Evolutionary conservation across 2,888 invertebrate genomes (phyloP).

Genomic region (Malthinus seriepunctatus): DNA sequence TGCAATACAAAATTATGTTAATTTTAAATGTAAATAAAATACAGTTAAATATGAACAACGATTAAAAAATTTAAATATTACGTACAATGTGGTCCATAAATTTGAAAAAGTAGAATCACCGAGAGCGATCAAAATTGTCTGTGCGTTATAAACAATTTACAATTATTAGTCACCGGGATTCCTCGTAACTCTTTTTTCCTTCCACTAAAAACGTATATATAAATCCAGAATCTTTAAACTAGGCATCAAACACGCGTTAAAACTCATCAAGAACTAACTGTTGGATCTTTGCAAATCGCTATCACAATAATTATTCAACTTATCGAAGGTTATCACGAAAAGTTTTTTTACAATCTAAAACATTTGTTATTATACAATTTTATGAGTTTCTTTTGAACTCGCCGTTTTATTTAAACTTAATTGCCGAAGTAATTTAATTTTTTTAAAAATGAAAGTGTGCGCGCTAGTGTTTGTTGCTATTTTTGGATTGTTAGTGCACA

Average conservation of each 20-base stretch:
- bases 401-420: conserved; percentile 1
- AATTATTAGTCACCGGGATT: conserved; percentile 24
- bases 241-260: conserved; percentile 21
- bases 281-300: conserved; percentile 19
- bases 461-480: background rate
- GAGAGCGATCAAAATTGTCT: background rate
- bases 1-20: too few relatives aligned
- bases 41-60: too few relatives aligned
- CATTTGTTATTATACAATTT: conserved; percentile 17
- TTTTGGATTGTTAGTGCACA: conserved; percentile 2
- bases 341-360: conserved; percentile 10
- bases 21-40: too few relatives aligned
- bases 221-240: conserved; percentile 10
- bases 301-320: conserved; percentile 19
- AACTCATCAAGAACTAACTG: conserved; percentile 24
- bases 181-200: conserved; percentile 14
- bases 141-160: conserved; percentile 11
- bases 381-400: conserved; percentile 5
- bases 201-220: conserved; percentile 11
- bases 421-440: background rate
- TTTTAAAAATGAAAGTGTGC: conserved; percentile 5
- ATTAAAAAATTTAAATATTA: background rate
- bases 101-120: too few relatives aligned
- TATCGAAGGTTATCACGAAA: conserved; percentile 19
- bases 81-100: background rate